Evolutionary conservation across 2,113 vertebrate species (phyloP).

Genomic region (Cryptoleucopteryx plumbea): DNA sequence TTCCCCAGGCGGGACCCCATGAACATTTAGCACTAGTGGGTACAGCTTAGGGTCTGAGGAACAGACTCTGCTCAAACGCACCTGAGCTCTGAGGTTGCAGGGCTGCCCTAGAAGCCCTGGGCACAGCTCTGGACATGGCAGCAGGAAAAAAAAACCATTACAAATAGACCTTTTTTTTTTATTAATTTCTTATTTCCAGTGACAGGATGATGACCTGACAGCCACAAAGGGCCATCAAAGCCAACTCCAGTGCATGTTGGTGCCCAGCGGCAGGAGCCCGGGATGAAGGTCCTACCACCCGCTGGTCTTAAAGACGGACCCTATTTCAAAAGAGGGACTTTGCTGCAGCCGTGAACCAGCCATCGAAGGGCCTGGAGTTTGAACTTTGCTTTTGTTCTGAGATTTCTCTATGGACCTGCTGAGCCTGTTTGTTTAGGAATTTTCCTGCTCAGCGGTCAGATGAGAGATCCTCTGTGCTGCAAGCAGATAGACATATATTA

Average conservation of each 20-base stretch:
- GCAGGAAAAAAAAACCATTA: neutral
- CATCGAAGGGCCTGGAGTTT: neutral
- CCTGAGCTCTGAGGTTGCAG: neutral
- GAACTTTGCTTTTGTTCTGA: neutral
- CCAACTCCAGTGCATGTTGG: too few relatives aligned
- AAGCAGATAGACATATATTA: neutral
- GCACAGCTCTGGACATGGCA: accelerated
- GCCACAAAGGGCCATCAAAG: neutral
- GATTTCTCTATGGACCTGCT: neutral
- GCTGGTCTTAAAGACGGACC: neutral
- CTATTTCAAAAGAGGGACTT: neutral
- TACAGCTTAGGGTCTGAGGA: neutral
- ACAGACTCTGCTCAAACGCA: neutral
- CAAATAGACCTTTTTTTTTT: neutral
- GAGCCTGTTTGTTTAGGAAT: neutral
- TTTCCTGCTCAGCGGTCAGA: neutral
- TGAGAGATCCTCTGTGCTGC: neutral
- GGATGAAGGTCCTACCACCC: neutral
- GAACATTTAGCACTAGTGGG: accelerated
- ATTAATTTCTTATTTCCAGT: neutral
- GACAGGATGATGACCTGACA: neutral
- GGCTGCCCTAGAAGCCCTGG: neutral
- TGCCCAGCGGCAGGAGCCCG: accelerated
- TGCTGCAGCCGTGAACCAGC: neutral
- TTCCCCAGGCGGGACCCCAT: accelerated